phyloP scores from a whole-genome alignment of 2,797 vertebrate species.

The Acestrorhynchus altus region DNA sequence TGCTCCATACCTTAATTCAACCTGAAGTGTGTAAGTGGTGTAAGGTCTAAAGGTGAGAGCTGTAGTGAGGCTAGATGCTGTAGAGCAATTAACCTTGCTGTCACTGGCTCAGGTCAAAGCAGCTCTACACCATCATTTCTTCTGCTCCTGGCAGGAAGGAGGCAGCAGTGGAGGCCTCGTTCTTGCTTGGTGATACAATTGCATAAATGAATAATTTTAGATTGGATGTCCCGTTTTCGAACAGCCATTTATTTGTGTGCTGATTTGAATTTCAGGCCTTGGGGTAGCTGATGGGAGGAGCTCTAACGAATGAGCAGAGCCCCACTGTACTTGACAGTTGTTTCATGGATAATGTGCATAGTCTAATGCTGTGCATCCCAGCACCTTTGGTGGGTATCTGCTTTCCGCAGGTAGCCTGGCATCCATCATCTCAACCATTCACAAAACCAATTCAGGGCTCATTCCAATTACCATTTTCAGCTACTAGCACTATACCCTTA shows the following conservation, averaged over 20 bases:
- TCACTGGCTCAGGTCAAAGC: background rate
- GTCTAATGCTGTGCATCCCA: constrained; percentile 12
- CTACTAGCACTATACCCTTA: constrained; percentile 32
- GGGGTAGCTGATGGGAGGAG: constrained; percentile 29
- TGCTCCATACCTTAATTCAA: background rate
- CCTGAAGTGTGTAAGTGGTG: background rate
- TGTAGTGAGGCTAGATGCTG: background rate
- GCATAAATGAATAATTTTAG: background rate
- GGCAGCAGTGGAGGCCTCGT: background rate
- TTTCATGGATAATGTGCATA: constrained; percentile 42
- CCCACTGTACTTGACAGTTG: constrained; percentile 48
- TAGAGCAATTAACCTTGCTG: background rate
- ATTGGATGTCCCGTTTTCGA: background rate
- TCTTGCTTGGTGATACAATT: background rate
- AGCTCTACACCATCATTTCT: background rate
- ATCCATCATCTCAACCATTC: constrained; percentile 34
- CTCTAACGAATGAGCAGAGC: constrained; percentile 37
- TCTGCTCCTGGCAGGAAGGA: background rate
- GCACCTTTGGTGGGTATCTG: constrained; percentile 43
- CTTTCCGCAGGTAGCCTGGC: constrained; percentile 48
- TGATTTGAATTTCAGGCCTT: background rate
- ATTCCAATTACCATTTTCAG: constrained; percentile 49
- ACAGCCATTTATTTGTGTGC: constrained; percentile 1
- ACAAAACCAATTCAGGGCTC: constrained; percentile 34
- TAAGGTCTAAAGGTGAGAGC: background rate